Evolutionary conservation across 2,888 invertebrate species (phyloP).

Genomic region (Minunthozetes semirufus): DNA sequence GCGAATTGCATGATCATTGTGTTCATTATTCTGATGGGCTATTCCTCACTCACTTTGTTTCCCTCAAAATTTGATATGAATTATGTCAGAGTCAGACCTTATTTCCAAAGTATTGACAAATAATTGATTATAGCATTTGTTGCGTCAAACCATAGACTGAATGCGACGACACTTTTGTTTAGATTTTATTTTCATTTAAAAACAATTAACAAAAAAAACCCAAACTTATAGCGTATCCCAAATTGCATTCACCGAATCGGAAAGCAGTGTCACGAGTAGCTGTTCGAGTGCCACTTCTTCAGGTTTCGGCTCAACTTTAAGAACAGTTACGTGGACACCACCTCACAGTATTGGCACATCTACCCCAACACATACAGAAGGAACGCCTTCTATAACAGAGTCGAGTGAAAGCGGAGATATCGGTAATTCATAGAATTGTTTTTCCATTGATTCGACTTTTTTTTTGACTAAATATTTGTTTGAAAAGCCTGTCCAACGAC

Average conservation of each 20-base stretch:
- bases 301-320: constrained; percentile 41
- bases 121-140: too few species aligned
- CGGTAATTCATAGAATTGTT: constrained; percentile 38
- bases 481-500: constrained; percentile 42
- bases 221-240: constrained; percentile 41
- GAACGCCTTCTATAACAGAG: constrained; percentile 93
- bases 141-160: too few species aligned
- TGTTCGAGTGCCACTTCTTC: constrained; percentile 42
- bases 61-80: too few species aligned
- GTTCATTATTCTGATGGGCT: too few species aligned
- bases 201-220: neutral
- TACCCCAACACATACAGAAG: constrained; percentile 97
- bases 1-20: too few species aligned
- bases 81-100: too few species aligned
- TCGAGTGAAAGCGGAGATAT: constrained; percentile 65
- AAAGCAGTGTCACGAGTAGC: constrained; percentile 43
- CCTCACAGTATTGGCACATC: constrained; percentile 49
- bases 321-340: constrained; percentile 46
- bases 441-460: neutral
- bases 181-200: neutral
- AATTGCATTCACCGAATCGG: constrained; percentile 42
- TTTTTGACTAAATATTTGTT: neutral
- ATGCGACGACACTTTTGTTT: neutral
- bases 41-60: too few species aligned
- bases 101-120: too few species aligned